These are phyloP conservation scores for Capricornis sumatraensis DNA, from an alignment of 2,113 vertebrate species.

Conservation along the genomic window DNA sequence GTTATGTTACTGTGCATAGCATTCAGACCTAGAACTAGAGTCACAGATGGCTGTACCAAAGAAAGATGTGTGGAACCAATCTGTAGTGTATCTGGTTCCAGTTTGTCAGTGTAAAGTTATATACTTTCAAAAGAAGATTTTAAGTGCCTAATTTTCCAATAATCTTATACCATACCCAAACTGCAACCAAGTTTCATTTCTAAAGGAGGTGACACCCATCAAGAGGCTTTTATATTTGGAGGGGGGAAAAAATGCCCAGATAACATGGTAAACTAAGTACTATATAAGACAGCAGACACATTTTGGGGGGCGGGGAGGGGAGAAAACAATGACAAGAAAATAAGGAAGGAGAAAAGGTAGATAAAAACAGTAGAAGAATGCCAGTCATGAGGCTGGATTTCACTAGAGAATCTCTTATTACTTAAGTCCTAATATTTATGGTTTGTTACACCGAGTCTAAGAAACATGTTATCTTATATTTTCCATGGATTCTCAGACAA, in stretches of 20 bases:
- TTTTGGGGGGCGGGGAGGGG: neutral
- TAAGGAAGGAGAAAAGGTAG: neutral
- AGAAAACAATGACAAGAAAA: neutral
- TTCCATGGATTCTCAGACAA: neutral
- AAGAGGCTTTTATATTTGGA: neutral
- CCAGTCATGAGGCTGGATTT: neutral
- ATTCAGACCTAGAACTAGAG: neutral
- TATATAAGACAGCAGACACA: neutral
- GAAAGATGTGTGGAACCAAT: neutral
- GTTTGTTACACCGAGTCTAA: neutral
- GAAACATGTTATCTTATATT: neutral
- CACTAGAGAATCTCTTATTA: neutral
- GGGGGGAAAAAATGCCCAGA: neutral
- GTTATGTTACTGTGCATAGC: neutral
- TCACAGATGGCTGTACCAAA: neutral
- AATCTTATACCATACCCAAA: neutral
- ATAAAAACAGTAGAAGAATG: neutral
- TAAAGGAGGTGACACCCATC: neutral
- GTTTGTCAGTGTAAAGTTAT: neutral
- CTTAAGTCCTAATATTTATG: neutral
- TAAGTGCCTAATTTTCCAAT: neutral
- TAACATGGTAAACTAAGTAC: neutral
- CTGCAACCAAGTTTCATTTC: neutral
- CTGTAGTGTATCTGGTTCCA: neutral
- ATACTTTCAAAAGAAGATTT: neutral